These are phyloP conservation scores for Scaeva pyrastri DNA, from an alignment of 2,888 invertebrate species.

Conservation along the genomic window DNA sequence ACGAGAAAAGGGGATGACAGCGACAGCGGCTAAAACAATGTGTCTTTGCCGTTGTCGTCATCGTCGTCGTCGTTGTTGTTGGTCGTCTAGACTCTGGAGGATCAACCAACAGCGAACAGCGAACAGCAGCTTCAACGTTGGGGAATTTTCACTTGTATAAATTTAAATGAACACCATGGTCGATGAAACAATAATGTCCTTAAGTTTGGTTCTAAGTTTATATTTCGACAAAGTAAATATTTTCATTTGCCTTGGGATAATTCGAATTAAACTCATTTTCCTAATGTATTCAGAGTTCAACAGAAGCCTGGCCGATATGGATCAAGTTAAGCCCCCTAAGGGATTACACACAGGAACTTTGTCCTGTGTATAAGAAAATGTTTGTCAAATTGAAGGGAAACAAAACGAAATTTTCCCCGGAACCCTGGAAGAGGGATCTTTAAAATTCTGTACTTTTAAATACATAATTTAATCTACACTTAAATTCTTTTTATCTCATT, in stretches of 20 bases:
- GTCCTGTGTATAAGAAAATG: not conserved
- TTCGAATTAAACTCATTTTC: conserved; percentile 14
- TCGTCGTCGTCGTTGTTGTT: not conserved
- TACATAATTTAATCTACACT: no score
- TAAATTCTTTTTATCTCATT: no score
- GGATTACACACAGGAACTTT: not conserved
- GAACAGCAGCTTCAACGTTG: no score
- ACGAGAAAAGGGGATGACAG: not conserved
- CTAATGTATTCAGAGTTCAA: conserved; percentile 9
- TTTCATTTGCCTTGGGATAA: conserved; percentile 34
- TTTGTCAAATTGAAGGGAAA: not conserved
- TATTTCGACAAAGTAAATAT: conserved; percentile 18
- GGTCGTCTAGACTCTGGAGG: conserved; percentile 26
- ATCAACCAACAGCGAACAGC: not conserved
- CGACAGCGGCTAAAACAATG: not conserved
- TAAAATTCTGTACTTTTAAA: no score
- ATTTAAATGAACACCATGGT: conserved; percentile 1
- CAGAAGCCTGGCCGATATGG: not conserved
- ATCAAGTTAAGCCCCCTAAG: conserved; percentile 1
- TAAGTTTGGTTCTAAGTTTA: conserved; percentile 4
- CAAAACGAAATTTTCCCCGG: no score
- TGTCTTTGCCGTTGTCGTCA: not conserved
- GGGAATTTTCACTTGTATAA: not conserved
- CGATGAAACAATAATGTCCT: conserved; percentile 18
- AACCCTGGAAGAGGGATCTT: no score